Evolutionary conservation across 2,888 invertebrate species (phyloP), one percentile per base, ranked within the genome.

Genomic region (Acanthosepion lycidas): DNA sequence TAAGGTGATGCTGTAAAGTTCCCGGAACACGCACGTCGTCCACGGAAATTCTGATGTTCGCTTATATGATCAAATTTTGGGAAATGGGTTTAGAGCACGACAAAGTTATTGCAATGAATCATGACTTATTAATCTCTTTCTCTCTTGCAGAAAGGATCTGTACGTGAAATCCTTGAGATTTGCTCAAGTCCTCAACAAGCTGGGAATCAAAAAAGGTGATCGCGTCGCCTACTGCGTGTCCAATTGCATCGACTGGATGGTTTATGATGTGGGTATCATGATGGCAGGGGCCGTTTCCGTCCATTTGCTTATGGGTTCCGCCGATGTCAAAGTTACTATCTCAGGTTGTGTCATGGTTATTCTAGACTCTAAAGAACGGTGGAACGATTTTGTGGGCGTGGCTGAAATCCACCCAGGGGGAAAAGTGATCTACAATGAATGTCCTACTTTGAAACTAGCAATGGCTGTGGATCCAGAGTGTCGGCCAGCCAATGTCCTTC

Each of bases 231-330:
- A 6, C 92, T 42, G 48, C 51, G 92, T 92, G 26, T 92, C 92
- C 92, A 92, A 92, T 49, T 92, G 92, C 23, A 51, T 92, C 51
- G 92, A 92, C 48, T 92, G 92, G 92, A 28, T 92, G 48, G 26
- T 48, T 26, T 92, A 48, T 26, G 92, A 92, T 48, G 28, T 92
- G 9, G 92, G 92, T 28, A 92, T 92, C 6, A 92, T 92, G 23
- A 51, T 51, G 8, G 15, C 51, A 51, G 51, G 51, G 15, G 51
- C 51, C 6, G 51, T 51, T 51, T 51, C 51, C 9, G 51, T 51
- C 15, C 51, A 51, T 51, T 51, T 51, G 51, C 51, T 51, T 8
- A 51, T 51, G 51, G 51, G 51, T 51, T 51, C 51, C 15, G 51
- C 51, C 51, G 51, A 51, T n/a, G 33, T 91, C n/a, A 91, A 91